Base-by-base conservation (phyloP, 2,113 vertebrate species). In the Eudyptes chrysolophus region DNA sequence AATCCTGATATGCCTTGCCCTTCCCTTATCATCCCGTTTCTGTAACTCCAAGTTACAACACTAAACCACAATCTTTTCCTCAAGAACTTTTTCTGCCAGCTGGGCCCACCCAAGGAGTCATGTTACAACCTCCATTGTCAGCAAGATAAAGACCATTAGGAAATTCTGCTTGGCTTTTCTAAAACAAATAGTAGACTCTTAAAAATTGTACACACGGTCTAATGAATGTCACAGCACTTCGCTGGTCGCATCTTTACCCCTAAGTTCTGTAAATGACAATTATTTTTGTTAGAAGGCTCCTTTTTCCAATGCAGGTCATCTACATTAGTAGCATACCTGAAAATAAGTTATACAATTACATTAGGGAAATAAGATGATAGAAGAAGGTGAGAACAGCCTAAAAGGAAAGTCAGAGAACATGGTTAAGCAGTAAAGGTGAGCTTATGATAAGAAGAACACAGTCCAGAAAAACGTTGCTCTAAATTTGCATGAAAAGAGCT, bases 171-270 rank as follows among this genome's bases (percentile, higher is more conserved):
- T 80, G 46, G 21, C 40, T 87, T 74, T 81, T 66, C 20, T 32
- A 34, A 69, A 91, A 58, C 11, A 69, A 84, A 30, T 29, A 38
- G n/a, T 10, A 21, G 29, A 48, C 14, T 61, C 40, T 34, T 58
- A 52, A 70, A 81, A 77, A 12, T n/a, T 21, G 11, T 36, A 46
- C 25, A 17, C 6, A 0, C 2, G 3, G 16, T 24, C 46, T 36
- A 78, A 13, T 10, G 44, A 64, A 84, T 20, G 18, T 32, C 40
- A 92, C 34, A 44, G 13, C 49, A 52, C 16, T 49, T 61, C 11
- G 6, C 9, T 75, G 60, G 32, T 21, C 0, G 0, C 48, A 58
- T 9, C 16, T n/a, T 62, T 48, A n/a, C 10, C 7, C 12, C 10
- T 16, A 51, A 42, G 1, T 62, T 64, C 64, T 70, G 36, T 8